These are phyloP conservation scores for Odontocolon sp. DNA, from an alignment of 2,888 invertebrate genomes.

Conservation along the genomic window DNA sequence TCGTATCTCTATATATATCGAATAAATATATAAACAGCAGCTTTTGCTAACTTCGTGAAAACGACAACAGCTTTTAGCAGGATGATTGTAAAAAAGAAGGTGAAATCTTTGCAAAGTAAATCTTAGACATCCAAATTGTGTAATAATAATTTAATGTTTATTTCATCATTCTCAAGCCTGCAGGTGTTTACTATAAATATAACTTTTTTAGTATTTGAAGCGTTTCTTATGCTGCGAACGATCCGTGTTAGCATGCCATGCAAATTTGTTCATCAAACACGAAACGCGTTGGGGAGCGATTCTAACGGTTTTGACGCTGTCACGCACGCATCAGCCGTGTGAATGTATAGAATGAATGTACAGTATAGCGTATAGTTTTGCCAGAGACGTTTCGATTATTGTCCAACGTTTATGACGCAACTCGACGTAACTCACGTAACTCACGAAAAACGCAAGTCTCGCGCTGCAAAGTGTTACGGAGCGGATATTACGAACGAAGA, in stretches of 20 bases:
- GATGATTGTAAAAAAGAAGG: constrained; percentile 9
- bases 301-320: constrained; percentile 62
- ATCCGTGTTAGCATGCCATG: constrained; percentile 47
- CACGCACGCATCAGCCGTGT: constrained; percentile 60
- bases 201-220: no score
- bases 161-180: no score
- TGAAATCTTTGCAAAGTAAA: constrained; percentile 5
- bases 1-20: neutral
- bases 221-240: neutral
- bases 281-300: constrained; percentile 43
- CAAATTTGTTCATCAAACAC: constrained; percentile 64
- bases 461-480: constrained; percentile 70
- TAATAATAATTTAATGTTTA: no score
- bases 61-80: neutral
- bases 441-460: constrained; percentile 44
- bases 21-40: neutral
- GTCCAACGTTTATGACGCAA: constrained; percentile 70
- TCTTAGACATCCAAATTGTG: no score
- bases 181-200: no score
- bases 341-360: constrained; percentile 26
- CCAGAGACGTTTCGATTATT: constrained; percentile 68
- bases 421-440: constrained; percentile 71
- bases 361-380: constrained; percentile 39
- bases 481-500: constrained; percentile 54
- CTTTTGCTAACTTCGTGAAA: no score